Conservation (phyloP, 2,888 invertebrate species). For the Tachystola acroxantha region DNA sequence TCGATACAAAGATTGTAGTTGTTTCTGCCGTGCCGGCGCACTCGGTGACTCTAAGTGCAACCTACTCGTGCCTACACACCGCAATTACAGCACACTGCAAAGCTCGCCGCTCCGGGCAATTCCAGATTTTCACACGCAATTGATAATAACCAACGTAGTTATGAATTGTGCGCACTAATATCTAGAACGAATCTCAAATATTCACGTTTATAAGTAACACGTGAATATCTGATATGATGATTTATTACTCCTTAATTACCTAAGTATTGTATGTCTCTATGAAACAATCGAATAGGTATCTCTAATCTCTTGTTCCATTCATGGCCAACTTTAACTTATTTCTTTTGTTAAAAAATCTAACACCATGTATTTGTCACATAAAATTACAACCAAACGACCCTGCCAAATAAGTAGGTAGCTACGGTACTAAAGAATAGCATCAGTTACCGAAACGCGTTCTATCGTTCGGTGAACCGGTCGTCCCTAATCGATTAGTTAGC, state of each 20-base stretch:
- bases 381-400: no score
- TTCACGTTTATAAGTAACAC: no score
- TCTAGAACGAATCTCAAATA: background rate
- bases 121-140: slow-evolving; percentile 60
- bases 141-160: slow-evolving; percentile 27
- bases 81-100: slow-evolving; percentile 49
- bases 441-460: slow-evolving; percentile 31
- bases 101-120: slow-evolving; percentile 43
- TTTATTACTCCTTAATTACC: background rate
- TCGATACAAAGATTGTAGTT: slow-evolving; percentile 59
- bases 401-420: no score
- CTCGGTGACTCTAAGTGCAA: slow-evolving; percentile 42
- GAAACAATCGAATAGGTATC: no score
- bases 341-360: no score
- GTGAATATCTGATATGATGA: background rate
- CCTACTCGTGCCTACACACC: slow-evolving; percentile 30
- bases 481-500: slow-evolving; percentile 53
- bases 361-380: no score
- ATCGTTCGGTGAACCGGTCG: slow-evolving; percentile 35
- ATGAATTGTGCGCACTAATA: background rate
- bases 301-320: no score
- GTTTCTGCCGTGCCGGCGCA: slow-evolving; percentile 24
- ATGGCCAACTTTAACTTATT: no score
- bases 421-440: slow-evolving; percentile 35
- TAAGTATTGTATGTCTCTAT: no score